These are phyloP conservation scores for Oxyura jamaicensis DNA, from an alignment of 2,113 vertebrate species.

Conservation along the genomic window DNA sequence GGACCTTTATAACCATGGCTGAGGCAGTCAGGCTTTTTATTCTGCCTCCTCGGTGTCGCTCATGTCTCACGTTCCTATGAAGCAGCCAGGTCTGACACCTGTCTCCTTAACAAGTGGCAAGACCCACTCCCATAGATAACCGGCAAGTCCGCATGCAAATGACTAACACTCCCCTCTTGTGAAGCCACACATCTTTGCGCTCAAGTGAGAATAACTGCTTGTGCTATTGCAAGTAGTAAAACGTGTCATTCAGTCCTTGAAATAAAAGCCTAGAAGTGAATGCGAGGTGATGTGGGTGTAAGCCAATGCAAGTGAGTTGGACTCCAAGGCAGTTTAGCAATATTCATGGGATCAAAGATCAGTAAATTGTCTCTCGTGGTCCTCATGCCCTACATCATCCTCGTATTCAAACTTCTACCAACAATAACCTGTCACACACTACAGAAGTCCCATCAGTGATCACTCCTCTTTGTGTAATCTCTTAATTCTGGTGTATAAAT, in stretches of 20 bases:
- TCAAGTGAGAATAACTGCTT: constrained; percentile 54
- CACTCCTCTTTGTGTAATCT: neutral
- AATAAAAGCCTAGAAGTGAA: constrained; percentile 26
- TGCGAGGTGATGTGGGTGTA: neutral
- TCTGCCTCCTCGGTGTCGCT: constrained; percentile 25
- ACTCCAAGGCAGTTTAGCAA: neutral
- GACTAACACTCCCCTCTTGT: constrained; percentile 22
- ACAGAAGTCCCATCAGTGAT: neutral
- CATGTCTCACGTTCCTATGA: constrained; percentile 36
- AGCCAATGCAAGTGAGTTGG: constrained; percentile 8
- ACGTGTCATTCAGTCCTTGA: neutral
- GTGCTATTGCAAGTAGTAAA: constrained; percentile 42
- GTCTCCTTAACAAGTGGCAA: constrained; percentile 38
- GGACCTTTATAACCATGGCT: constrained; percentile 29
- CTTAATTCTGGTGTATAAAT: constrained; percentile 3
- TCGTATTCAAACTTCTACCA: neutral
- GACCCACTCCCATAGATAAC: constrained; percentile 46
- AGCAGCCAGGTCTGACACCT: constrained; percentile 54
- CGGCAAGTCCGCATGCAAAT: constrained; percentile 7
- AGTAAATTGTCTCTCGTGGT: neutral
- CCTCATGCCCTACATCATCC: neutral
- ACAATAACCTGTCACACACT: neutral
- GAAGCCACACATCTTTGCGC: constrained; percentile 26
- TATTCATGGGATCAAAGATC: neutral
- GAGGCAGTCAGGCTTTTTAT: constrained; percentile 61